A percentile compares a stretch with the other conserved stretches of the same genome.
Conservation (phyloP, 2,888 invertebrate species). For the Cantharis flavilabris region DNA sequence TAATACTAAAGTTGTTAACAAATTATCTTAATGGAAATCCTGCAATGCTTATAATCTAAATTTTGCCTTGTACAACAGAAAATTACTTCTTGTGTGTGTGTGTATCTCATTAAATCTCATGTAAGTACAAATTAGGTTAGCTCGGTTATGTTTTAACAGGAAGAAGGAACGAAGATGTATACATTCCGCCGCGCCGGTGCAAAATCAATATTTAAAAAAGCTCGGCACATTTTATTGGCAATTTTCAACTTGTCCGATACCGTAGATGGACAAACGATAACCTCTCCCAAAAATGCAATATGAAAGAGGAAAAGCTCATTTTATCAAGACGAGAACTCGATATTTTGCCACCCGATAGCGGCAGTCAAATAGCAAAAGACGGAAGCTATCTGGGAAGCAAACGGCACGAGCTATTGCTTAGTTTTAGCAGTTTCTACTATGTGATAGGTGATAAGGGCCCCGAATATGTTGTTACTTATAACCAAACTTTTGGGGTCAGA, state of each 20-base stretch:
- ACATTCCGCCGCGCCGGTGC: not conserved
- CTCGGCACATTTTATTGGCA: constrained; percentile 28
- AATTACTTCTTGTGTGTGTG: not conserved
- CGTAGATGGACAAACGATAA: constrained; percentile 36
- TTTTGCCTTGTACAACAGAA: not conserved
- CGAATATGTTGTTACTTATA: constrained; percentile 20
- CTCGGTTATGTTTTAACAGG: not conserved
- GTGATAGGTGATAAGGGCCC: constrained; percentile 9
- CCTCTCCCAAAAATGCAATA: constrained; percentile 34
- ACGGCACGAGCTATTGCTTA: constrained; percentile 25
- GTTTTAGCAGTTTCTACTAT: constrained; percentile 22
- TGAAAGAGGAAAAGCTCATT: constrained; percentile 25
- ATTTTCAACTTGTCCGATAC: constrained; percentile 31
- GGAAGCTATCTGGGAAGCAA: constrained; percentile 32
- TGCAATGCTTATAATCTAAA: not conserved
- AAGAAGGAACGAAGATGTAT: not conserved
- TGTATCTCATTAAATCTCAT: not conserved
- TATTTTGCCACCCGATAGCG: constrained; percentile 31
- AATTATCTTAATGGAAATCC: constrained; percentile 1
- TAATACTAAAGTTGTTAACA: not conserved
- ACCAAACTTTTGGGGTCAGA: constrained; percentile 17
- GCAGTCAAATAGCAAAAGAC: constrained; percentile 20
- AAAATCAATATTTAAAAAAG: constrained; percentile 12
- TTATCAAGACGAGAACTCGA: constrained; percentile 33
- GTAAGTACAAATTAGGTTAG: not conserved